Evolutionary conservation across 2,888 invertebrate genomes (phyloP), one percentile per base, ranked within the genome.

Genomic region (Drosophila niveifrons): DNA sequence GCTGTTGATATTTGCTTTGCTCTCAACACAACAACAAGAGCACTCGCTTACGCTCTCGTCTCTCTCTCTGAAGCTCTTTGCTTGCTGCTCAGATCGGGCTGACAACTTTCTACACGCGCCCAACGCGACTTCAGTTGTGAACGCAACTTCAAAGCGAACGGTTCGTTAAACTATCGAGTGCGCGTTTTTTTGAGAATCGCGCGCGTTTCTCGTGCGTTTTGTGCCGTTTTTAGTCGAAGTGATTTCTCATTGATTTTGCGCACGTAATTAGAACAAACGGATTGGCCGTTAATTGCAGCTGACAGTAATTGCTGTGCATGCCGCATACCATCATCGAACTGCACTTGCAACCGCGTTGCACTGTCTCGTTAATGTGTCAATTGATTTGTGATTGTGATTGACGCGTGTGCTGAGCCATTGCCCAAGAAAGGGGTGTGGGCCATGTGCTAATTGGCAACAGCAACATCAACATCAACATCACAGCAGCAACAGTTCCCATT

Each of bases 221-320:
- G 31, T 46, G 46, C 34, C 18, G 23, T 43, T 70, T 70, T 66
- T 61, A 57, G 57, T 34, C 64, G 47, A 17, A 65, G 23, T 17
- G 68, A 66, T 57, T 61, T 67, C 68, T 66, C 59, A 81, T 72
- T 76, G 75, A 76, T 78, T 81, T 76, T 48, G 48, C 70, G 80
- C 91, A 91, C 91, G 91, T 91, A 91, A 87, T 82, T 88, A 90
- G 91, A 85, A 89, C 91, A 89, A 91, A 78, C 90, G 86, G 88
- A 78, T 78, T 86, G 78, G 48, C 69, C 66, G 83, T 86, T 89
- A 87, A 88, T 90, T 90, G 82, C 72, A 52, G 70, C 51, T 66
- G 80, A 88, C 82, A 78, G 78, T 86, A 86, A 89, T 88, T 88
- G 88, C 63, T 61, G 64, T 44, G 72, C 76, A 79, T 67, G 43